These are phyloP conservation scores for Stegastes partitus DNA, from an alignment of 2,113 vertebrate species.

Conservation along the genomic window DNA sequence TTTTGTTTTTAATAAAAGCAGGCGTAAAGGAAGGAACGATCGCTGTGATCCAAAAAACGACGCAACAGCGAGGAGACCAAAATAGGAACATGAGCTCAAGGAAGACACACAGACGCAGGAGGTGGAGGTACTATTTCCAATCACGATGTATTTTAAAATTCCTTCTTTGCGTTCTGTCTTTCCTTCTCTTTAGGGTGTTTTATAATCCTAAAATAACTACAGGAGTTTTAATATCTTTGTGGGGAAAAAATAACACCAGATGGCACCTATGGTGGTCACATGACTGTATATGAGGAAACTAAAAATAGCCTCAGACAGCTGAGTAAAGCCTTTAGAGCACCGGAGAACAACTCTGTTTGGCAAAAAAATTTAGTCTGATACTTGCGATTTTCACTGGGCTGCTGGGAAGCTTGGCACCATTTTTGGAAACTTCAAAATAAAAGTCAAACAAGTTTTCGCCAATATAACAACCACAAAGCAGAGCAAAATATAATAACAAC, in stretches of 20 bases:
- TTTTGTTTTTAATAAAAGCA: slow-evolving; percentile 16
- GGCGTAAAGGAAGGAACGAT: slow-evolving; percentile 2
- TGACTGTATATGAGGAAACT: too few relatives aligned
- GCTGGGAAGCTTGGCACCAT: too few relatives aligned
- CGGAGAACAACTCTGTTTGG: not conserved
- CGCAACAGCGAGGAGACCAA: not conserved
- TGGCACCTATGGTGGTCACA: too few relatives aligned
- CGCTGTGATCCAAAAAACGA: slow-evolving; percentile 20
- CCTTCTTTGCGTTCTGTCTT: not conserved
- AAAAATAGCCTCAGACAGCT: not conserved
- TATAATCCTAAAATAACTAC: slow-evolving; percentile 15
- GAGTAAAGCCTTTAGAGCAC: not conserved
- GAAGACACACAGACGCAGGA: slow-evolving; percentile 3
- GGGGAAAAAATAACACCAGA: not conserved
- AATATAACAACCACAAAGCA: not conserved
- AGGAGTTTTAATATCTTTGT: slow-evolving; percentile 1
- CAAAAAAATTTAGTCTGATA: not conserved
- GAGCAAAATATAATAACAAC: not conserved
- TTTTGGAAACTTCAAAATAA: too few relatives aligned
- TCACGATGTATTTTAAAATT: too few relatives aligned
- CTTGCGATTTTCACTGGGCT: not conserved
- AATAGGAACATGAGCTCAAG: slow-evolving; percentile 2
- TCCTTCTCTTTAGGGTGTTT: not conserved
- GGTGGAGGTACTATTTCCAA: not conserved
- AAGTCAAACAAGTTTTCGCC: not conserved